Evolutionary conservation across 2,113 vertebrate species (phyloP).

Genomic region (Chloebia gouldiae): DNA sequence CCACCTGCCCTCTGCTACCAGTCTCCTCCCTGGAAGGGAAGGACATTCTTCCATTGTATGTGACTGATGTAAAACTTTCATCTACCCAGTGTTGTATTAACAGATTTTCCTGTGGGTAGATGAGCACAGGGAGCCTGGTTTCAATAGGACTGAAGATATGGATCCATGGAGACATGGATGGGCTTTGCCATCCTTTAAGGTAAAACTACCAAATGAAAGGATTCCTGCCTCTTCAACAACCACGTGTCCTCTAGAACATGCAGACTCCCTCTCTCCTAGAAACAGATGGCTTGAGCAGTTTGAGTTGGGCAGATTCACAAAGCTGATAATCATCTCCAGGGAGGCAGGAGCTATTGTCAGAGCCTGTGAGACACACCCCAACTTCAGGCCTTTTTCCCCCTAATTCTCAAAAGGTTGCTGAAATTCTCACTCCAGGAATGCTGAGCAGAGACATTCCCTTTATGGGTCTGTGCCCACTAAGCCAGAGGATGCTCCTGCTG

Average conservation of each 20-base stretch:
- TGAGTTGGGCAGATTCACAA: slow-evolving; percentile 41
- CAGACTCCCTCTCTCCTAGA: slow-evolving; percentile 5
- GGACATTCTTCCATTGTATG: background rate
- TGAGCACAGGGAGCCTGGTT: background rate
- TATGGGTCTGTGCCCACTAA: background rate
- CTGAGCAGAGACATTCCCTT: slow-evolving; percentile 37
- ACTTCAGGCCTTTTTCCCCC: slow-evolving; percentile 51
- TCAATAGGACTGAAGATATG: background rate
- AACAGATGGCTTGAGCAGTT: slow-evolving; percentile 52
- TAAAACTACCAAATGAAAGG: background rate
- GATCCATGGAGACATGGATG: background rate
- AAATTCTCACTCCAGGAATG: slow-evolving; percentile 15
- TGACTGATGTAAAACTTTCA: background rate
- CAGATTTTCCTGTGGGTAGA: background rate
- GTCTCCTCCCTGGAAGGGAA: background rate
- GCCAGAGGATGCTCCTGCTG: background rate
- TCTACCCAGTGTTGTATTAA: background rate
- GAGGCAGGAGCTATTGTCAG: slow-evolving; percentile 55
- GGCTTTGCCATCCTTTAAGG: background rate
- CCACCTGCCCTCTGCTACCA: background rate
- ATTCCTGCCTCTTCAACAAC: background rate
- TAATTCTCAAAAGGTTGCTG: slow-evolving; percentile 30
- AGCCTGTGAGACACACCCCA: slow-evolving; percentile 56
- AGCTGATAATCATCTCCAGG: slow-evolving; percentile 56
- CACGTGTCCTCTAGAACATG: background rate